Conservation (phyloP, 2,113 vertebrate species). For the Pithys albifrons region DNA sequence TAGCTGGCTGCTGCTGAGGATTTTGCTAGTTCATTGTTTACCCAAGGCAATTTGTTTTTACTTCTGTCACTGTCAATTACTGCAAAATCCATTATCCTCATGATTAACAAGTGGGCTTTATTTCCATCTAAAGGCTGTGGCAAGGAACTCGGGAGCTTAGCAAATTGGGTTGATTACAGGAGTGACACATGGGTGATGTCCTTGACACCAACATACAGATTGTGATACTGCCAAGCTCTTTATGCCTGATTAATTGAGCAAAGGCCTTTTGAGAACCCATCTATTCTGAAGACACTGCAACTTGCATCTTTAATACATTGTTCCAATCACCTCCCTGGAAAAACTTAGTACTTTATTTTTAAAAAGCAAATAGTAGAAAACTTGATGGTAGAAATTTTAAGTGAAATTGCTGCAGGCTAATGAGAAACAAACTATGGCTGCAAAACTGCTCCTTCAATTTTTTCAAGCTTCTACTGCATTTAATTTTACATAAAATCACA, state of each 20-base stretch:
- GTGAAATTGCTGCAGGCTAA: neutral
- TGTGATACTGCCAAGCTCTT: neutral
- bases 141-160: constrained; percentile 26
- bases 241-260: constrained; percentile 18
- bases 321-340: neutral
- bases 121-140: constrained; percentile 20
- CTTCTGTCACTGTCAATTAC: constrained; percentile 64
- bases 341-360: neutral
- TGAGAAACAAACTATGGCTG: neutral
- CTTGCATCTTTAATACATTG: neutral
- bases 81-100: constrained; percentile 56
- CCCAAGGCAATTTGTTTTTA: constrained; percentile 38
- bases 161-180: constrained; percentile 59
- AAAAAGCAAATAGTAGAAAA: neutral
- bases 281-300: neutral
- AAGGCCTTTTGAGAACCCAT: neutral
- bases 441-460: neutral
- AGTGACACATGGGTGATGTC: constrained; percentile 36
- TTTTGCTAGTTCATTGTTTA: constrained; percentile 4
- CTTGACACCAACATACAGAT: neutral
- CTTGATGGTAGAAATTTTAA: neutral
- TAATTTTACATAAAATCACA: constrained; percentile 35
- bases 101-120: constrained; percentile 41
- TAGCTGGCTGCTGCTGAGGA: neutral
- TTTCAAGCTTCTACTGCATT: neutral